phyloP scores from a whole-genome alignment of 2,797 vertebrate species.

The Silurus aristotelis region DNA sequence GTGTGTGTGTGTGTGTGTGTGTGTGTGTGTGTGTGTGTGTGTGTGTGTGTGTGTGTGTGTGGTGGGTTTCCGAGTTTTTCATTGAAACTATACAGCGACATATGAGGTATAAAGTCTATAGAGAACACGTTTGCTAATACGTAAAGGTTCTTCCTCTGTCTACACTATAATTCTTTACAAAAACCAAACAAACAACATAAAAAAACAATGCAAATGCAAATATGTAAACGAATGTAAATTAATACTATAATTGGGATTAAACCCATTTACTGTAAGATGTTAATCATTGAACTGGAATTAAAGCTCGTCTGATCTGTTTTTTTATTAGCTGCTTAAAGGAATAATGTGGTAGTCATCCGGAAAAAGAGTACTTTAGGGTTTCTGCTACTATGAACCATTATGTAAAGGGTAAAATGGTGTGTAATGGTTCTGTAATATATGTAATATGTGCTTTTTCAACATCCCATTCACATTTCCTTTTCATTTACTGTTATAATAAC shows the following conservation, averaged over 20 bases:
- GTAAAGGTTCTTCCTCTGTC: not conserved
- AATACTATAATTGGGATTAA: constrained; percentile 16
- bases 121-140: not conserved
- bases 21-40: too few relatives aligned
- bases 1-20: too few relatives aligned
- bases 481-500: too few relatives aligned
- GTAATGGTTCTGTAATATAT: not conserved
- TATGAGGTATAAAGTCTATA: not conserved
- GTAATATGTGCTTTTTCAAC: too few relatives aligned
- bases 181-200: too few relatives aligned
- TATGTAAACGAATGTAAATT: not conserved
- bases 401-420: not conserved
- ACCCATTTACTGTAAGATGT: not conserved
- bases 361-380: not conserved
- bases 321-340: not conserved
- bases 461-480: too few relatives aligned
- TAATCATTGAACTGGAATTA: constrained; percentile 13
- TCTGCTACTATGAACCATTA: not conserved
- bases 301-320: not conserved
- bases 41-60: too few relatives aligned
- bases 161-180: too few relatives aligned
- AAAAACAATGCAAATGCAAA: not conserved
- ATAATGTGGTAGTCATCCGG: not conserved
- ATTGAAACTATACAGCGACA: not conserved
- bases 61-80: not conserved